Base-by-base conservation (phyloP, 1,140 invertebrate species). In the Drosophila ironensis region DNA sequence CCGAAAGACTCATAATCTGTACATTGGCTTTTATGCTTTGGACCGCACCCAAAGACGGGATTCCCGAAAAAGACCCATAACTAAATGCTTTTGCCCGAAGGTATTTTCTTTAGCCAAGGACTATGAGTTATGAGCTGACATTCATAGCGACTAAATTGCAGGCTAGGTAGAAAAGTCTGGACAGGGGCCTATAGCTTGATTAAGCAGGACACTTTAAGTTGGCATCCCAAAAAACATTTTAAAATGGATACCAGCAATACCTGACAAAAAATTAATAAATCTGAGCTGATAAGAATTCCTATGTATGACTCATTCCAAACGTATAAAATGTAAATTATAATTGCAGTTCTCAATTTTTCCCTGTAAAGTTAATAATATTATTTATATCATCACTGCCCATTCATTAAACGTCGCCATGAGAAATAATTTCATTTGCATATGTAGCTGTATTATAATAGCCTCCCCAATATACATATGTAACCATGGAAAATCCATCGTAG, bases 61-160 rank as follows among this genome's bases (percentile, higher is more conserved):
- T 40, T 40, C 54, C 63, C 24, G 51, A 69, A 56, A 70, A 76
- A 44, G 72, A 51, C 47, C 56, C 38, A 51, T 51, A 67, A 54
- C 33, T 56, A 59, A 52, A 54, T 57, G 37, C 16, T 11, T 5
- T 35, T 33, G 19, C 37, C 35, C 37, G 6, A 33, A 35, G 37
- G 11, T 16, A 20, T 7, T 25, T 50, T 6, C 16, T 8, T 53
- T 11, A 14, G 9, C 47, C 5, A 2, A 25, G 20, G 37, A 52
- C 37, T 28, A 53, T 81, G 53, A 80, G 47, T 81, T 53, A 81
- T 35, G 44, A 68, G 30, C 57, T 40, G 38, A 81, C 66, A 80
- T 80, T 81, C 48, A 57, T 80, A 81, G 81, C 57, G 70, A 80
- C 81, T 74, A 66, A 45, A 72, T 80, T 80, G 57, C 75, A 54